Evolutionary conservation across 2,797 vertebrate genomes (phyloP).

Genomic region (Antrozous pallidus): DNA sequence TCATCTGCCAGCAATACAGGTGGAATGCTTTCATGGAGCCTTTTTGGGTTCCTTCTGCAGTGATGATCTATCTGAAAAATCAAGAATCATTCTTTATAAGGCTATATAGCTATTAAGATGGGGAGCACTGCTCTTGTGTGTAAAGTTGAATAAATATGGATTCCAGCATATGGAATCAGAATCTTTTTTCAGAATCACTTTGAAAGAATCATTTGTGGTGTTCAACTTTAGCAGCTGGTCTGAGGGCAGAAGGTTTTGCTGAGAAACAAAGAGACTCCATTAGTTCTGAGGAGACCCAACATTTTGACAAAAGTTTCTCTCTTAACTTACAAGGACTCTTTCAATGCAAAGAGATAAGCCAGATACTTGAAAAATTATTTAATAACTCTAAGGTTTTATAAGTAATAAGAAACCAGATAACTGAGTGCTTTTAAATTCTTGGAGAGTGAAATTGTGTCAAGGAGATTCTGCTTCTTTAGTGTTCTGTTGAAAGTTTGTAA

Average conservation of each 20-base stretch:
- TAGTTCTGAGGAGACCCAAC: slow-evolving; percentile 27
- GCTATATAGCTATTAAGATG: slow-evolving; percentile 77
- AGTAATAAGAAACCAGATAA: slow-evolving; percentile 3
- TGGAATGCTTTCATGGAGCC: slow-evolving; percentile 87
- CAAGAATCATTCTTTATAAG: slow-evolving; percentile 72
- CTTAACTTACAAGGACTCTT: slow-evolving; percentile 21
- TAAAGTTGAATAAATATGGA: slow-evolving; percentile 72
- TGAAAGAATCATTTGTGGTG: slow-evolving; percentile 69
- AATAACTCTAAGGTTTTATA: background rate
- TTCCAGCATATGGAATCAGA: slow-evolving; percentile 59
- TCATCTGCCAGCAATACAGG: slow-evolving; percentile 89
- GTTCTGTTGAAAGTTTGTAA: background rate
- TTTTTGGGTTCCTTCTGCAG: slow-evolving; percentile 51
- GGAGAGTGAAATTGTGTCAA: background rate
- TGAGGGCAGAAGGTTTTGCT: slow-evolving; percentile 64
- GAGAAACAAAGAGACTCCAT: slow-evolving; percentile 69
- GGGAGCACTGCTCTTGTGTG: slow-evolving; percentile 70
- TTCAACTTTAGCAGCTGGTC: slow-evolving; percentile 72
- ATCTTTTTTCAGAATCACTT: slow-evolving; percentile 66
- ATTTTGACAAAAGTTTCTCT: slow-evolving; percentile 46
- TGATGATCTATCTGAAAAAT: slow-evolving; percentile 78
- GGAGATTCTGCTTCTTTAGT: background rate
- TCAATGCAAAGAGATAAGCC: slow-evolving; percentile 1
- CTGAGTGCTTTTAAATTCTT: background rate
- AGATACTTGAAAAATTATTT: slow-evolving; percentile 31